Evolutionary conservation across 1,140 invertebrate species (phyloP).

Genomic region (Heliconius nattereri): DNA sequence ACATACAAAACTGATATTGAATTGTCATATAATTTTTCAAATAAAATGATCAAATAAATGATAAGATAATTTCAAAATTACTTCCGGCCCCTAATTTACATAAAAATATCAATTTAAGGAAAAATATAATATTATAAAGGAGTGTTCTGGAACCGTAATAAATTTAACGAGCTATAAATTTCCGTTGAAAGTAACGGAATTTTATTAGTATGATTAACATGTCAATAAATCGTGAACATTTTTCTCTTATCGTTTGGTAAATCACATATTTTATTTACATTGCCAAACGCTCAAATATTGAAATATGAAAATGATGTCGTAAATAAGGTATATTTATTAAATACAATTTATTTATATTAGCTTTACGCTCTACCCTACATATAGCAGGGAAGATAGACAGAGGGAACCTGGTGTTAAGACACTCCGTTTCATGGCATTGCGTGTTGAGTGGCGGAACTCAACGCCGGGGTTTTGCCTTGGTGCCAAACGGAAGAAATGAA

Average conservation of each 20-base stretch:
- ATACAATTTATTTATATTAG: background rate
- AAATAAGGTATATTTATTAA: background rate
- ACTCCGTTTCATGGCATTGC: background rate
- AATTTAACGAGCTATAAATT: constrained; percentile 23
- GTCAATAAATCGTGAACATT: constrained; percentile 22
- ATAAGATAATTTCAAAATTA: background rate
- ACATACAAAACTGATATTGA: background rate
- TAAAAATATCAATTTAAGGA: constrained; percentile 6
- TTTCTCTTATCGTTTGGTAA: constrained; percentile 9
- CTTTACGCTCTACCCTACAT: background rate
- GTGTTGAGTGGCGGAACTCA: too few species aligned
- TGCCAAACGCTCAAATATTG: background rate
- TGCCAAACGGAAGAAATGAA: too few species aligned
- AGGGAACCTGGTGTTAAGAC: background rate
- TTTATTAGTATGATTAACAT: constrained; percentile 28
- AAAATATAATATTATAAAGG: background rate
- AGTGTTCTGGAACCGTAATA: constrained; percentile 15
- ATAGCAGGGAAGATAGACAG: too few species aligned
- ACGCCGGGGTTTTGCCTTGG: too few species aligned
- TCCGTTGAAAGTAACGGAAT: constrained; percentile 15
- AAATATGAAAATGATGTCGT: background rate
- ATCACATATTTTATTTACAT: constrained; percentile 10
- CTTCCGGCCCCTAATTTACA: background rate
- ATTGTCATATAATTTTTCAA: background rate
- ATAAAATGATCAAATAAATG: background rate